phyloP scores from a whole-genome alignment of 2,888 invertebrate species.

The Tridacna gigas region DNA sequence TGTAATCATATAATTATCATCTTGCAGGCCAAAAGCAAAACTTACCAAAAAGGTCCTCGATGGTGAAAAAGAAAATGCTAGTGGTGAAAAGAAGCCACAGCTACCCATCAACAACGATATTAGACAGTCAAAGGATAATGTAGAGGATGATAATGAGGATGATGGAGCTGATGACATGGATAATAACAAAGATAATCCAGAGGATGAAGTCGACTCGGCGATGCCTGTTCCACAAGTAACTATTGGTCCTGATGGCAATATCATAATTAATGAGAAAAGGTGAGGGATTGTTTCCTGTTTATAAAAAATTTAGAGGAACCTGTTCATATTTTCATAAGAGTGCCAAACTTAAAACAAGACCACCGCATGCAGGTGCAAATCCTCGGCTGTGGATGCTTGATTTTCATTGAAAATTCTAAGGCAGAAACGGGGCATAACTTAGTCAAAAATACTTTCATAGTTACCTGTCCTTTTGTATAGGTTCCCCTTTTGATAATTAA shows the following conservation, averaged over 20 bases:
- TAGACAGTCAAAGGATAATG: neutral
- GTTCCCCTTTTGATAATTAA: no score
- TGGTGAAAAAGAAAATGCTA: conserved; percentile 14
- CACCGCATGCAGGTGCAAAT: no score
- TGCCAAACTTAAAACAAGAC: no score
- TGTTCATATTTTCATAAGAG: no score
- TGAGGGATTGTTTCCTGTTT: conserved; percentile 36
- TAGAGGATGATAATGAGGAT: no score
- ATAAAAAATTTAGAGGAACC: no score
- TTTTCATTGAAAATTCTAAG: no score
- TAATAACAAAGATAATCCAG: neutral
- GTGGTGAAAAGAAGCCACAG: neutral
- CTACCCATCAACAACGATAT: neutral
- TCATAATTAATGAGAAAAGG: conserved; percentile 84
- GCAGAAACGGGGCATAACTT: no score
- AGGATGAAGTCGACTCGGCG: conserved; percentile 26
- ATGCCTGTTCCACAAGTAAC: conserved; percentile 83
- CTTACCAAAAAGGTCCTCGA: neutral
- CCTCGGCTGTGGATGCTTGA: no score
- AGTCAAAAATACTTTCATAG: no score
- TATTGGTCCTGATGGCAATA: conserved; percentile 83
- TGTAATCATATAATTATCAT: no score
- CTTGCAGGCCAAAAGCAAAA: neutral
- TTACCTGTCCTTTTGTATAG: no score
- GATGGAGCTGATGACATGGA: neutral